Conservation (phyloP, 35 echinoderm and acorn worm genomes). For the Ophioderma brevispina region DNA sequence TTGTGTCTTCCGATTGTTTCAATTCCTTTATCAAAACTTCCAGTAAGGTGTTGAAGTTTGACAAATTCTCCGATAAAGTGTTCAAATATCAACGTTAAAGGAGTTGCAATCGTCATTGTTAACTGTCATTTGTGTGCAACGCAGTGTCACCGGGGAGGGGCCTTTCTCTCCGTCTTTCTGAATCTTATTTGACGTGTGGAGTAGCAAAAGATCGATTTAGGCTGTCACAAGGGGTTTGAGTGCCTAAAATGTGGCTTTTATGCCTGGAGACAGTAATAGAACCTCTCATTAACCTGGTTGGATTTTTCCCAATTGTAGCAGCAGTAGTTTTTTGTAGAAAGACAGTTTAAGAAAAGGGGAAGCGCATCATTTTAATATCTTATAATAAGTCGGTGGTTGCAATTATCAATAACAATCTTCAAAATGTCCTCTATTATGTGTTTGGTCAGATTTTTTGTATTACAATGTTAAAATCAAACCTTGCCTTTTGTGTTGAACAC, state of each 20-base stretch:
- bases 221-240: background rate
- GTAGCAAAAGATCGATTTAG: conserved; percentile 24
- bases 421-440: conserved; percentile 34
- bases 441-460: conserved; percentile 13
- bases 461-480: conserved; percentile 16
- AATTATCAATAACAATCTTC: conserved; percentile 46
- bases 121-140: conserved; percentile 46
- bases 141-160: conserved; percentile 36
- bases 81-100: conserved; percentile 29
- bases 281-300: background rate
- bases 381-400: too few relatives aligned
- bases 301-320: conserved; percentile 35
- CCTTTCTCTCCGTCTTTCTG: conserved; percentile 18
- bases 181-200: conserved; percentile 31
- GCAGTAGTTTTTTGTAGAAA: conserved; percentile 19
- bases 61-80: background rate
- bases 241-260: background rate
- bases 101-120: conserved; percentile 46
- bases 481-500: conserved; percentile 7
- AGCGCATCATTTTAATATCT: conserved; percentile 26
- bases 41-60: background rate
- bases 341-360: background rate
- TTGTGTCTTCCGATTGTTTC: background rate
- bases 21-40: conserved; percentile 22
- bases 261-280: background rate